Base-by-base conservation (phyloP, 2,888 invertebrate species). In the Cheilosia scutellata region DNA sequence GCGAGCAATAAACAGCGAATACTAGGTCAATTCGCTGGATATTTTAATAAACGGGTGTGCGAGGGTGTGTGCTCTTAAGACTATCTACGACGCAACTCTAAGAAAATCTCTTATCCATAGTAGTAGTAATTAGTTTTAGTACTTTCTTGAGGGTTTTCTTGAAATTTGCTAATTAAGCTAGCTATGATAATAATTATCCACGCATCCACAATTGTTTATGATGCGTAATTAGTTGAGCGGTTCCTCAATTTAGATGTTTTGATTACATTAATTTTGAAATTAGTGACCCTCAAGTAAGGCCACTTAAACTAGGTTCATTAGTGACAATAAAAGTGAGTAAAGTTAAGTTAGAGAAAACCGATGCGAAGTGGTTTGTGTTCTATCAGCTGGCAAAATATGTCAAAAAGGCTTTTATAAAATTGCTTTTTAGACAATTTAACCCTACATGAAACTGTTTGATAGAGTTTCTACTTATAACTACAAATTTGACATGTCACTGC, bases 91-190 rank as follows among this genome's bases (percentile, higher is more conserved):
- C 60, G 29, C 42, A 58, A 58, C 33, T 20, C 16, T 4, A 33
- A n/a, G 16, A 33, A 6, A 40, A 40, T 13, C 37, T 37, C 7
- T 25, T 25, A 29, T 60, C 42, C 9, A 9, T 44, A 9, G 29
- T 44, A 27, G 13, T 44, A 27, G 16, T 60, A 60, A 60, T 60
- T 60, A 29, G 27, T 42, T n/a, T 29, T 27, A 60, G 60, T 42
- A n/a, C 9, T 1, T 42, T 42, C n/a, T 9, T 42, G 7, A 60
- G 42, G 60, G 60, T 44, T 44, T 60, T 42, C 27, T 29, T 9
- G n/a, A 42, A 27, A 42, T 60, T 60, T 27, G 13, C 25, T 4
- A 60, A 60, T 60, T 44, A 42, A 60, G 16, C 27, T 27, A n/a
- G 9, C n/a, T 2, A 5, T 4, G 44, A n/a, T 5, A 42, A 44